Evolutionary conservation across 2,888 invertebrate species (phyloP).

Genomic region (Aphidoletes aphidimyza): DNA sequence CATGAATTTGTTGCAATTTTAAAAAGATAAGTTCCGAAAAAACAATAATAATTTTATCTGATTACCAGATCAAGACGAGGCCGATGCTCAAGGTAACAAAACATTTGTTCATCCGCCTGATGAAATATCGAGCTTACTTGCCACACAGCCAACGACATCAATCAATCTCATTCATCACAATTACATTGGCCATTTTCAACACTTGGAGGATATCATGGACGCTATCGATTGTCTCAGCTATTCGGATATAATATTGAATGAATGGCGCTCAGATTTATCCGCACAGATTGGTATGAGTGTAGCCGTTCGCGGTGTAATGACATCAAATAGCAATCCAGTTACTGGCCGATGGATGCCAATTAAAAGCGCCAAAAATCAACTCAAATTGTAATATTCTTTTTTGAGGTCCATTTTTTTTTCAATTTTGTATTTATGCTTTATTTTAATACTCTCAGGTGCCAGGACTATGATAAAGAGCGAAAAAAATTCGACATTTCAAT

Average conservation of each 20-base stretch:
- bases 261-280: slow-evolving; percentile 68
- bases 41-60: not conserved
- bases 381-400: not conserved
- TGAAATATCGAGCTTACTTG: slow-evolving; percentile 75
- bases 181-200: slow-evolving; percentile 77
- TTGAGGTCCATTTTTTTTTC: not conserved
- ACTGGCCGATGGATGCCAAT: slow-evolving; percentile 79
- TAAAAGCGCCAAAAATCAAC: slow-evolving; percentile 65
- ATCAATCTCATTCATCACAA: slow-evolving; percentile 79
- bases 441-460: not conserved
- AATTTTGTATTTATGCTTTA: slow-evolving; percentile 20
- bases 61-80: slow-evolving; percentile 63
- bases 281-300: slow-evolving; percentile 71
- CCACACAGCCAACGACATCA: slow-evolving; percentile 74
- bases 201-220: slow-evolving; percentile 71
- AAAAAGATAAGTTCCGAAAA: no score
- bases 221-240: slow-evolving; percentile 77
- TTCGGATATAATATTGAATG: slow-evolving; percentile 75
- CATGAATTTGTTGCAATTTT: slow-evolving; percentile 40
- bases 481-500: not conserved
- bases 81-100: slow-evolving; percentile 61
- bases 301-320: slow-evolving; percentile 77
- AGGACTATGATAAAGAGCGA: slow-evolving; percentile 55
- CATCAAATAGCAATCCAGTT: slow-evolving; percentile 74
- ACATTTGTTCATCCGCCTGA: slow-evolving; percentile 73